phyloP scores from a whole-genome alignment of 2,888 invertebrate genomes.

The Crossocerus cetratus region DNA sequence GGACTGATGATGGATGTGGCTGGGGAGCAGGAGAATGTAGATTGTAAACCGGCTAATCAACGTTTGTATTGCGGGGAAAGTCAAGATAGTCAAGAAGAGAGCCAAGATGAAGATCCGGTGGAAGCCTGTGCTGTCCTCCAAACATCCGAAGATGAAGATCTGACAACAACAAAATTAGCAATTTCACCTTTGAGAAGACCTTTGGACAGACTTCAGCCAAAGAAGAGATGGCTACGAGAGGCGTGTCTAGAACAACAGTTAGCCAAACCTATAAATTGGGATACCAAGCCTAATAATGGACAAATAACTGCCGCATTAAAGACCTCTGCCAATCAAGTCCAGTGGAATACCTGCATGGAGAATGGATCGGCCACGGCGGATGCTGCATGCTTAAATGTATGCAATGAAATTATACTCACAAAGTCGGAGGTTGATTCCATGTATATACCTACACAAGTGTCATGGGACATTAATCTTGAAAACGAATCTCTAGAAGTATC shows the following conservation, averaged over 20 bases:
- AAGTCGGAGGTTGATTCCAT: slow-evolving; percentile 28
- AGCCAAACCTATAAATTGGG: slow-evolving; percentile 79
- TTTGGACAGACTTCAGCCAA: slow-evolving; percentile 77
- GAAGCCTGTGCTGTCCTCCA: slow-evolving; percentile 68
- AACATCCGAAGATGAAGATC: slow-evolving; percentile 72
- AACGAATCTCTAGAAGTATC: slow-evolving; percentile 34
- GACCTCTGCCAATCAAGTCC: slow-evolving; percentile 35
- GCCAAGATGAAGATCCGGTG: slow-evolving; percentile 72
- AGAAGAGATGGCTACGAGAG: slow-evolving; percentile 81
- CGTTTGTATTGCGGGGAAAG: slow-evolving; percentile 70
- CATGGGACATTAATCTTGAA: slow-evolving; percentile 32
- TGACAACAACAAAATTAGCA: slow-evolving; percentile 62
- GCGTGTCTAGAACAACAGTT: slow-evolving; percentile 78
- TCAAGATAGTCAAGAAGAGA: slow-evolving; percentile 75
- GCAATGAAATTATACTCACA: slow-evolving; percentile 26
- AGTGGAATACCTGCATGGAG: slow-evolving; percentile 37
- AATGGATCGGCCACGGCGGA: slow-evolving; percentile 14
- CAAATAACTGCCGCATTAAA: slow-evolving; percentile 22
- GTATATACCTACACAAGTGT: slow-evolving; percentile 20
- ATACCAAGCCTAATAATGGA: slow-evolving; percentile 42
- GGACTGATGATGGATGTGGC: slow-evolving; percentile 76
- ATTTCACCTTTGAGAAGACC: slow-evolving; percentile 70
- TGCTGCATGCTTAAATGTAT: slow-evolving; percentile 17
- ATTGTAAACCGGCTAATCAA: slow-evolving; percentile 66
- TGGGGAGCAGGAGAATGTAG: slow-evolving; percentile 75